Percentiles rank a stretch among this genome's conserved stretches.
Conservation (phyloP, 1,140 invertebrate species). For the Bombus huntii region DNA sequence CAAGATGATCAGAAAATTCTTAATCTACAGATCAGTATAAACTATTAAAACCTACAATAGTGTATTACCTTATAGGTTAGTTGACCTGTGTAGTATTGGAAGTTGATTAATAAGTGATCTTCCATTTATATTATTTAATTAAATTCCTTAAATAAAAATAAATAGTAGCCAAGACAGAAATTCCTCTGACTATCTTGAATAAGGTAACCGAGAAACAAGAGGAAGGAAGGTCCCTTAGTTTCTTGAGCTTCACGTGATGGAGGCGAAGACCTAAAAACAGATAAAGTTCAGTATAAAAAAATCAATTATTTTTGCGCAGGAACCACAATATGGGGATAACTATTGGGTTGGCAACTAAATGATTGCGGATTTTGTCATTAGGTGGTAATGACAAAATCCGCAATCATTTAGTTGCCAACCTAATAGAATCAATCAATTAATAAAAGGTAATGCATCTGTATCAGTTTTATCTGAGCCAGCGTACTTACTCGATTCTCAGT, state of each 20-base stretch:
- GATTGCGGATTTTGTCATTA: too few species aligned
- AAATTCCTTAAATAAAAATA: not conserved
- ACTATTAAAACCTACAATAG: not conserved
- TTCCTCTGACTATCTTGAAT: not conserved
- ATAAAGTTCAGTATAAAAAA: constrained; percentile 32
- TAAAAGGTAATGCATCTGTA: not conserved
- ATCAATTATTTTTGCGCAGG: constrained; percentile 38
- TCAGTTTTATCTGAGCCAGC: constrained; percentile 40
- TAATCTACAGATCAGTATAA: not conserved
- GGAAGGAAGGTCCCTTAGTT: not conserved
- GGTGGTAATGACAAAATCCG: too few species aligned
- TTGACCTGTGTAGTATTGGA: not conserved
- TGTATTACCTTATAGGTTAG: not conserved
- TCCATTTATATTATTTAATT: not conserved
- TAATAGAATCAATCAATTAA: constrained; percentile 11
- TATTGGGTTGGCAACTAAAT: not conserved
- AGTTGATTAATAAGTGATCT: not conserved
- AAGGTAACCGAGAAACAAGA: not conserved
- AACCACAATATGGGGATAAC: constrained; percentile 1
- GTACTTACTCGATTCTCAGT: constrained; percentile 54
- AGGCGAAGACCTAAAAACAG: not conserved
- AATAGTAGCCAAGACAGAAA: not conserved
- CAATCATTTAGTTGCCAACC: too few species aligned
- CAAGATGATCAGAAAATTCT: constrained; percentile 3
- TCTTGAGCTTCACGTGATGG: not conserved